phyloP scores from a whole-genome alignment of 2,888 invertebrate species.

The Myopa testacea region DNA sequence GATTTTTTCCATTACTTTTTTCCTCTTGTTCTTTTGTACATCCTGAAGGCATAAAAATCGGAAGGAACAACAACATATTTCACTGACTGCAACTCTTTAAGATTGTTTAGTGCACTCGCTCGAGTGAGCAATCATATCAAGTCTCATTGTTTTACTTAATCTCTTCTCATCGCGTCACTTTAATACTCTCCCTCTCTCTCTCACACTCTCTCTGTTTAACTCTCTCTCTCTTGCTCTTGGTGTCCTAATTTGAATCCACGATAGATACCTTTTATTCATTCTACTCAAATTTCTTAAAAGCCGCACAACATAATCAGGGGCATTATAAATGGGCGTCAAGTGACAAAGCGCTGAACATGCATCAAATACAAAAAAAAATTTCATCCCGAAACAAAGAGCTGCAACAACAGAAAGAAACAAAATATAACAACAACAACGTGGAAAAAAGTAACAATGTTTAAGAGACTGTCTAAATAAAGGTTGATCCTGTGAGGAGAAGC shows the following conservation, averaged over 20 bases:
- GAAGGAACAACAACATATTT: neutral
- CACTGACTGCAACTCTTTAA: conserved; percentile 37
- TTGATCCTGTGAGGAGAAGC: no score
- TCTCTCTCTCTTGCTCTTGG: no score
- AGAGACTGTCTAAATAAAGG: no score
- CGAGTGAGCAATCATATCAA: conserved; percentile 45
- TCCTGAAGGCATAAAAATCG: neutral
- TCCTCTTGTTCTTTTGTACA: neutral
- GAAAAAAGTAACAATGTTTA: no score
- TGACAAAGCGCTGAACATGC: no score
- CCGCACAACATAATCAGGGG: conserved; percentile 1
- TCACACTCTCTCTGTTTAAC: neutral
- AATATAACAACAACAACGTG: no score
- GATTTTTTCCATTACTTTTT: neutral
- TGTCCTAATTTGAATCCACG: no score
- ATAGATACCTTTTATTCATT: neutral
- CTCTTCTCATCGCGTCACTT: neutral
- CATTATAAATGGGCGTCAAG: conserved; percentile 20
- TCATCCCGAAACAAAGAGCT: conserved; percentile 33
- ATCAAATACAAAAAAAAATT: no score
- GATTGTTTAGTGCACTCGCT: conserved; percentile 46
- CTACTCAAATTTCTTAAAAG: neutral
- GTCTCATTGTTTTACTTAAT: conserved; percentile 28
- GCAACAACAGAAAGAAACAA: no score
- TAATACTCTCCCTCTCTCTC: neutral